Evolutionary conservation across 1,140 invertebrate genomes (phyloP).

Genomic region (Parapsyche elsis): DNA sequence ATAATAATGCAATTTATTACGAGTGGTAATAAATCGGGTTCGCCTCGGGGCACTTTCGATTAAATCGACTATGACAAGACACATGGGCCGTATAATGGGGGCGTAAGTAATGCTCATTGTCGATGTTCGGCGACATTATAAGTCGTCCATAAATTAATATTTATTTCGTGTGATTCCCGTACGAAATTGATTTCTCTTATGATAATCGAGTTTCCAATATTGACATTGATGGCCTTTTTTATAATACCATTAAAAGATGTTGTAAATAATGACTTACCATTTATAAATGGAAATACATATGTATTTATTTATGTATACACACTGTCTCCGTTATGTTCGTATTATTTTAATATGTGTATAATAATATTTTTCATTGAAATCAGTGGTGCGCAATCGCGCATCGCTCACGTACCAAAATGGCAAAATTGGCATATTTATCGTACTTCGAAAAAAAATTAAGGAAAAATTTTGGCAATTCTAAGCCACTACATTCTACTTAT

Average conservation of each 20-base stretch:
- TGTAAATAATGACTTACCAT: no score
- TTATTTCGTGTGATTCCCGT: conserved; percentile 9
- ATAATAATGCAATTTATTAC: not conserved
- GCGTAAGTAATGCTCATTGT: conserved; percentile 33
- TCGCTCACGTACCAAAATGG: no score
- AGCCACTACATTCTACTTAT: no score
- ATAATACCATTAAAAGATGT: not conserved
- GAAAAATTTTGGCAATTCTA: no score
- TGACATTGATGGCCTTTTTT: conserved; percentile 4
- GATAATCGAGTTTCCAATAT: conserved; percentile 15
- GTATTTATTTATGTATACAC: not conserved
- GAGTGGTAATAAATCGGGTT: not conserved
- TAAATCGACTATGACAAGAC: conserved; percentile 28
- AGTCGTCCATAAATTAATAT: conserved; percentile 27
- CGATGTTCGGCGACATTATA: not conserved
- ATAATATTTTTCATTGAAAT: no score
- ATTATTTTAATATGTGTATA: no score
- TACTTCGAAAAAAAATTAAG: no score
- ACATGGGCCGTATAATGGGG: conserved; percentile 4
- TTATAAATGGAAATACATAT: not conserved
- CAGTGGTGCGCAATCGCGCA: no score
- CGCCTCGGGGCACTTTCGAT: conserved; percentile 15
- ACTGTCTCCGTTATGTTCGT: not conserved
- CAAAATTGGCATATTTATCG: no score
- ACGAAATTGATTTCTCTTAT: conserved; percentile 35